Evolutionary conservation across 2,797 vertebrate species (phyloP), one percentile per base, ranked within the genome.

Genomic region (Neosilurus hyrtlii): DNA sequence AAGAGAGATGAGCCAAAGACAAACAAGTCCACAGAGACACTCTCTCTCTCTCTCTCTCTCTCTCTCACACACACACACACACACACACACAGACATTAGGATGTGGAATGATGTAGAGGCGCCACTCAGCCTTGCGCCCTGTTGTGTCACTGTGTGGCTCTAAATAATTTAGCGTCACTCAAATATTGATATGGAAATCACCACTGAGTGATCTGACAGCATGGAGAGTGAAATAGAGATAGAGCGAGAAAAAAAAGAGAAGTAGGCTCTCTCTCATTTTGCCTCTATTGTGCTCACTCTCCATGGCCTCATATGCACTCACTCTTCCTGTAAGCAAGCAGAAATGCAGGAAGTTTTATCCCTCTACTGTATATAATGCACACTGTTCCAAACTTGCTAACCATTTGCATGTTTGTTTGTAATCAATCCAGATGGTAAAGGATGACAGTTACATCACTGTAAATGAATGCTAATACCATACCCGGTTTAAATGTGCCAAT

Each of bases 141-240:
- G 91, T 93, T 93, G 94, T 94, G 93, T 93, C 91, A 90, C 91
- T 85, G 91, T 91, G 91, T 77, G 91, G 88, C 91, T 91, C 91
- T 93, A 93, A 94, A 95, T 94, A 91, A 94, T 94, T 94, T 93
- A 94, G 92, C 91, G 92, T 93, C 94, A 95, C 93, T 95, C 94
- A 94, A 94, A 95, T 94, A 95, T 95, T 95, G 94, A 95, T 95
- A 95, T 95, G 94, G 94, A 94, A 95, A 95, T 95, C 93, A 94
- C 90, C 93, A 89, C 89, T 92, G 91, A 93, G 91, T 90, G 89
- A 93, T 90, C 87, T 91, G 92, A 92, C 91, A 89, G 89, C 88
- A 91, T 89, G 86, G 89, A 88, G 87, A 86, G 86, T 88, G 82
- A 68, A 65, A 83, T 43, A 79, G 78, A 74, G 78, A 67, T 26